These are phyloP conservation scores for Pelvicachromis taeniatus DNA, from an alignment of 2,113 vertebrate genomes.

Conservation along the genomic window DNA sequence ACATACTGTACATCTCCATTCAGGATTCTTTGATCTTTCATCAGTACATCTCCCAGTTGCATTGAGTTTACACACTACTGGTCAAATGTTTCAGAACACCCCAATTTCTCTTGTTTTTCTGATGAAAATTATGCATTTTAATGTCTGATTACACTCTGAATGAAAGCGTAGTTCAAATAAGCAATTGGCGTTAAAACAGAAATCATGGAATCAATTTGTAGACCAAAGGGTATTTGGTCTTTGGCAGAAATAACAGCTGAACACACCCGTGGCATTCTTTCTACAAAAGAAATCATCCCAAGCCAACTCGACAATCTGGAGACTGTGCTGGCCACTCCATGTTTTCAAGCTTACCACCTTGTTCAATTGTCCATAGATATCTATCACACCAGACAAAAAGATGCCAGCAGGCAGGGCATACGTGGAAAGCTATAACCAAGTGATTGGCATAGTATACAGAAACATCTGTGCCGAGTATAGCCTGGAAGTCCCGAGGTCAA, in stretches of 20 bases:
- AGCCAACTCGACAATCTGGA: background rate
- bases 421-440: background rate
- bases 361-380: background rate
- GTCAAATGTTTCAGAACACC: background rate
- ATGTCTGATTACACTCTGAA: background rate
- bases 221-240: no score
- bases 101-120: background rate
- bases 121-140: background rate
- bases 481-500: background rate
- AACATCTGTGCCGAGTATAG: background rate
- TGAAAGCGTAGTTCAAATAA: background rate
- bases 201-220: background rate
- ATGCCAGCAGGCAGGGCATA: background rate
- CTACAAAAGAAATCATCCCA: background rate
- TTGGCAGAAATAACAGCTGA: no score
- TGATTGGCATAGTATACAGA: background rate
- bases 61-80: background rate
- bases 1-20: background rate
- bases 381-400: no score
- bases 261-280: no score
- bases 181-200: background rate
- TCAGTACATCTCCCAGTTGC: background rate
- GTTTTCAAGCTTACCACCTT: background rate
- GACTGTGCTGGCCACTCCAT: background rate
- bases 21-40: background rate